Base-by-base conservation (phyloP, 2,113 vertebrate species). In the Zonotrichia leucophrys region DNA sequence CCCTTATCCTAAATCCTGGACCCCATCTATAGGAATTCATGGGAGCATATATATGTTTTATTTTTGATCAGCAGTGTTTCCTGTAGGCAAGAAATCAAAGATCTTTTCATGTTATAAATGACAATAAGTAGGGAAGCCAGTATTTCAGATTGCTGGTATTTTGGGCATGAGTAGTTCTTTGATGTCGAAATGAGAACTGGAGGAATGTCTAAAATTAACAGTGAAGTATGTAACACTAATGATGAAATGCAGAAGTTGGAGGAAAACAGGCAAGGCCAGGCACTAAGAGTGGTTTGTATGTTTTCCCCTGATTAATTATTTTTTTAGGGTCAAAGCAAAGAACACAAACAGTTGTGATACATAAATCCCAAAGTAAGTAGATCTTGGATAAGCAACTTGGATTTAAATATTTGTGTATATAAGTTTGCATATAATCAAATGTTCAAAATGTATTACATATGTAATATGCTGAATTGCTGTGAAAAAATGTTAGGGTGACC, bases 71-170 rank as follows among this genome's bases (percentile, higher is more conserved):
- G 7, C 55, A 67, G 55, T 88, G 31, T 96, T 97, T 97, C 93
- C 93, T 95, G 64, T 81, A 93, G 95, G 93, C 93, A 95, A 75
- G 92, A 76, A 96, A 95, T 95, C 93, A 90, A 90, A 96, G 88
- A 87, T 92, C 83, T 94, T 95, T 75, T 89, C 49, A 62, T 78
- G 89, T 94, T 96, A 75, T 46, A 95, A 93, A 83, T 62, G 92
- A 87, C 83, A 74, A 27, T 77, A 89, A 91, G 69, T 80, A 52
- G 82, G 87, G 64, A 88, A 92, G 79, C 68, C 76, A 56, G 1
- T 58, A 73, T 39, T 95, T 94, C 56, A 64, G 37, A 53, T 84
- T 55, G 56, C 31, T 68, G 69, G 37, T 88, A 44, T 95, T 96
- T 89, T 86, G 85, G 23, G 49, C 63, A 63, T 20, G 52, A 59